phyloP scores from a whole-genome alignment of 1,140 invertebrate genomes.

The Ruditapes philippinarum region DNA sequence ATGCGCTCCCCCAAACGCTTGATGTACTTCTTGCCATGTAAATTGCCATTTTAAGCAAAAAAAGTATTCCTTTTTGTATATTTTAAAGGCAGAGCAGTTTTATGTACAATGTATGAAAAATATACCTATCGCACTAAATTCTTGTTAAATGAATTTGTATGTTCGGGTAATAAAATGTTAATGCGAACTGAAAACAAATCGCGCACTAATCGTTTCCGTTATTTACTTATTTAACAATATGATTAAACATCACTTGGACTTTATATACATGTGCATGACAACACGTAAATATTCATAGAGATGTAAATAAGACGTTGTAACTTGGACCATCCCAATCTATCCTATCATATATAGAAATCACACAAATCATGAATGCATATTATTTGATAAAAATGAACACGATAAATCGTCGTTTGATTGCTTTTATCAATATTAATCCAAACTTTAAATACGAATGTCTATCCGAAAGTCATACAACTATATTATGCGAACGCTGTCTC shows the following conservation, averaged over 20 bases:
- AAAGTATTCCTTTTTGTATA: too few species aligned
- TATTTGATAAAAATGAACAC: background rate
- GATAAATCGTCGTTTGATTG: background rate
- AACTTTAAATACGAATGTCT: too few species aligned
- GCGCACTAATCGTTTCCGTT: too few species aligned
- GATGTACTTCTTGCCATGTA: conserved; percentile 24
- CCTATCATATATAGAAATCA: background rate
- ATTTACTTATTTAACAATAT: conserved; percentile 18
- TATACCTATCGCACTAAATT: too few species aligned
- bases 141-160: background rate
- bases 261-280: background rate
- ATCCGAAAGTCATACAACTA: too few species aligned
- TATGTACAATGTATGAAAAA: too few species aligned
- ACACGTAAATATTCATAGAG: background rate
- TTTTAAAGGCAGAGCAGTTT: too few species aligned
- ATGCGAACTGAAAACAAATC: background rate
- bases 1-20: conserved; percentile 32
- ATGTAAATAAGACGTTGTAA: background rate
- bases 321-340: background rate
- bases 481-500: too few species aligned
- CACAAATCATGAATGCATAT: background rate
- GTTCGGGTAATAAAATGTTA: background rate
- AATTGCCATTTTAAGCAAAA: background rate
- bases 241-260: background rate
- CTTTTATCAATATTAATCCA: background rate